Evolutionary conservation across 2,888 invertebrate genomes (phyloP).

Genomic region (Hyposoter dolosus): DNA sequence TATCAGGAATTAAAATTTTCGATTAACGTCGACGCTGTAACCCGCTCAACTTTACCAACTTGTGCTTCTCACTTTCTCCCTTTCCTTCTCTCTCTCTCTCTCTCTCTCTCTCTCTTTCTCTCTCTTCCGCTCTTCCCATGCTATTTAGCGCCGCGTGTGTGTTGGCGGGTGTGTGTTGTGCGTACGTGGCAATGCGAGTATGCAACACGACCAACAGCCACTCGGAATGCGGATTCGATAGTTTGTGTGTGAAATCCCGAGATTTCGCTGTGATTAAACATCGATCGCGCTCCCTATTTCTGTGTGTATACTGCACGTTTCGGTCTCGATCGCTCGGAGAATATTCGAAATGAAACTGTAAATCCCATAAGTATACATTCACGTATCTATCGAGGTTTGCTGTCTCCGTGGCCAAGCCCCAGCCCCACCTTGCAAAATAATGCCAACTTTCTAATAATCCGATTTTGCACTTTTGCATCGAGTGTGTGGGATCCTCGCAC

Average conservation of each 20-base stretch:
- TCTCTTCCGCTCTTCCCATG: not conserved
- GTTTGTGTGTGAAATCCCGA: slow-evolving; percentile 39
- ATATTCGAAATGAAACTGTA: not conserved
- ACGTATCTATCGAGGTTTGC: not conserved
- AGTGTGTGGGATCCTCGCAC: no score
- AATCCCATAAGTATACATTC: slow-evolving; percentile 9
- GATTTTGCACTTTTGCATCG: not conserved
- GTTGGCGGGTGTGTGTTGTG: not conserved
- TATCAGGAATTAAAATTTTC: slow-evolving; percentile 55
- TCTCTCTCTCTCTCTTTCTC: no score
- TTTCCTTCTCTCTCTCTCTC: not conserved
- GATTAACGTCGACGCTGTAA: slow-evolving; percentile 51
- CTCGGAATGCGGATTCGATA: slow-evolving; percentile 26
- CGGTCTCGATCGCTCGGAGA: not conserved
- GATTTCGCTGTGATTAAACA: slow-evolving; percentile 51
- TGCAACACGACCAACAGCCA: not conserved
- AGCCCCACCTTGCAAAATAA: not conserved
- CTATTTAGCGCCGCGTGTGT: not conserved
- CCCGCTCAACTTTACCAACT: not conserved
- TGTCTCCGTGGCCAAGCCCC: not conserved
- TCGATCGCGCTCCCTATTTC: slow-evolving; percentile 25
- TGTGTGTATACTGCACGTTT: not conserved
- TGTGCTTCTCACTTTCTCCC: not conserved
- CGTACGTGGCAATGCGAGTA: not conserved
- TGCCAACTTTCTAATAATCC: not conserved